Percentiles rank a stretch among this genome's conserved stretches.
Evolutionary conservation across 1,140 invertebrate genomes (phyloP).

Genomic region (Forficula auricularia): DNA sequence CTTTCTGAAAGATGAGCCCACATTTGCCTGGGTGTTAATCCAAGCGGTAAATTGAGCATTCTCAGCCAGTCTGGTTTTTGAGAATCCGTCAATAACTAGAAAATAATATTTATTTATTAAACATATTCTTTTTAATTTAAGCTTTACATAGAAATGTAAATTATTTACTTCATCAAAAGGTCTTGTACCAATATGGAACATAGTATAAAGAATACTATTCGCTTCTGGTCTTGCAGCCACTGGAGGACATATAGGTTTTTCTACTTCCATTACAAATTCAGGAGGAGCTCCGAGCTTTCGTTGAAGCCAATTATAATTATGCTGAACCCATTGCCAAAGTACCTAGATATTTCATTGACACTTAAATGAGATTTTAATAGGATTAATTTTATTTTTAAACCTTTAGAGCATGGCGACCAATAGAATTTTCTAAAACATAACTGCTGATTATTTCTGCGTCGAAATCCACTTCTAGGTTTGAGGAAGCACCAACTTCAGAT

Average conservation of each 20-base stretch:
- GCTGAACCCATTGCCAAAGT: constrained; percentile 44
- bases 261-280: constrained; percentile 11
- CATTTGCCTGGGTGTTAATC: constrained; percentile 29
- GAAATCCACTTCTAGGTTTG: constrained; percentile 1
- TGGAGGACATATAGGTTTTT: constrained; percentile 5
- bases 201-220: constrained; percentile 44
- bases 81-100: constrained; percentile 30
- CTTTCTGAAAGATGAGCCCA: constrained; percentile 6
- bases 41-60: constrained; percentile 33
- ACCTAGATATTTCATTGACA: constrained; percentile 27
- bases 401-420: background rate
- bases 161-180: constrained; percentile 51
- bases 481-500: constrained; percentile 1
- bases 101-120: constrained; percentile 2
- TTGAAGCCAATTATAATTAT: constrained; percentile 45
- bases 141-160: background rate
- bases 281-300: constrained; percentile 33
- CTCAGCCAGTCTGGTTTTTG: constrained; percentile 34
- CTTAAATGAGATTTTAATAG: background rate
- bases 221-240: constrained; percentile 12
- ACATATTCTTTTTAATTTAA: background rate
- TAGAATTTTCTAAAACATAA: constrained; percentile 6
- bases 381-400: too few species aligned
- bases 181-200: constrained; percentile 54
- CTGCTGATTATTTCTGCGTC: background rate